A percentile compares a stretch with the other conserved stretches of the same genome.
Conservation (phyloP, 2,888 invertebrate genomes). For the Pycnomerus fuliginosus region DNA sequence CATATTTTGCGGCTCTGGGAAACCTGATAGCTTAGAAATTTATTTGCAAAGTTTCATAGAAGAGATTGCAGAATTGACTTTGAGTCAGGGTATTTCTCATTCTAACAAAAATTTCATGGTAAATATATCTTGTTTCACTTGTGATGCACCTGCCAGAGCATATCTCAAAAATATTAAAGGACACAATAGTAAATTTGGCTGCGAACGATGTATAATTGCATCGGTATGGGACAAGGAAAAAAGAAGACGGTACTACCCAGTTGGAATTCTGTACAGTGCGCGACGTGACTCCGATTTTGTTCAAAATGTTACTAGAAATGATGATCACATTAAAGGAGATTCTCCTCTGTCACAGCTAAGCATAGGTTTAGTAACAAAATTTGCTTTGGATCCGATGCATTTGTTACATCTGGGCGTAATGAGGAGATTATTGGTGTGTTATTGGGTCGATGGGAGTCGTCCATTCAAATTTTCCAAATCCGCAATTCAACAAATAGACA, state of each 20-base stretch:
- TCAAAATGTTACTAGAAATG: neutral
- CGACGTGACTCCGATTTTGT: neutral
- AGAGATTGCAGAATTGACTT: neutral
- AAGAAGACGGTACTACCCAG: too few relatives aligned
- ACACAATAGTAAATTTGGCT: neutral
- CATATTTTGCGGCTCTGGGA: neutral
- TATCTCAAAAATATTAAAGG: neutral
- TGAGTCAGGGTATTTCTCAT: neutral
- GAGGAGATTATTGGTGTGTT: conserved; percentile 8
- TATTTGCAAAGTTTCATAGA: neutral
- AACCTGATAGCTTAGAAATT: neutral
- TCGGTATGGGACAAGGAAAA: neutral
- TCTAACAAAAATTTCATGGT: neutral
- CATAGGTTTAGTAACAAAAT: conserved; percentile 14
- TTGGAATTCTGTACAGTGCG: too few relatives aligned
- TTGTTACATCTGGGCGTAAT: conserved; percentile 20
- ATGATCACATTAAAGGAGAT: conserved; percentile 11
- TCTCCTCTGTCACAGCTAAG: conserved; percentile 13
- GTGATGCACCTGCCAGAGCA: neutral
- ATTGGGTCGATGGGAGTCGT: neutral
- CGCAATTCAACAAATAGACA: neutral
- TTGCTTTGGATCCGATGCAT: conserved; percentile 23
- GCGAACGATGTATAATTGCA: neutral
- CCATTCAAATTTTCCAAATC: neutral
- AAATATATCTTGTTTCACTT: neutral